Conservation (phyloP, 1,140 invertebrate genomes). For the Trachelipus rathkii region DNA sequence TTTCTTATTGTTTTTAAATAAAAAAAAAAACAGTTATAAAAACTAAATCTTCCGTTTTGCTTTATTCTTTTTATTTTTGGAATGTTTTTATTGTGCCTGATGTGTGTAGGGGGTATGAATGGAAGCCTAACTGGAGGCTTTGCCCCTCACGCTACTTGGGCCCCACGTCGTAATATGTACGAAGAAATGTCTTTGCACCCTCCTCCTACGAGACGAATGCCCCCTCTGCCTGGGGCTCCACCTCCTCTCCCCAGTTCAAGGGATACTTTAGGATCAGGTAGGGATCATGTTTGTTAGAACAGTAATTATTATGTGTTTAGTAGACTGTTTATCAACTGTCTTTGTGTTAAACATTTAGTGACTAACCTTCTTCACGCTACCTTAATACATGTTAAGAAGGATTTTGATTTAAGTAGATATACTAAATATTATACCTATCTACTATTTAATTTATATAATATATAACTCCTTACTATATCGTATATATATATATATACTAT, state of each 20-base stretch:
- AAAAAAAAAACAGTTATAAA: too few species aligned
- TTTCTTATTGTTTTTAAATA: too few species aligned
- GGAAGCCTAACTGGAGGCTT: slow-evolving; percentile 33
- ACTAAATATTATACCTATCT: too few species aligned
- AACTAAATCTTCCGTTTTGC: not conserved
- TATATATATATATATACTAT: too few species aligned
- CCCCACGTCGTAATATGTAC: slow-evolving; percentile 77
- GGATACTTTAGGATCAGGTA: slow-evolving; percentile 54
- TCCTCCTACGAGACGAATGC: slow-evolving; percentile 49
- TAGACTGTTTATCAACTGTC: too few species aligned
- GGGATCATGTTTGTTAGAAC: slow-evolving; percentile 17
- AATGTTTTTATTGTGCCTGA: slow-evolving; percentile 42
- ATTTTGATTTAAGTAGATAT: too few species aligned
- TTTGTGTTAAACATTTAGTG: too few species aligned
- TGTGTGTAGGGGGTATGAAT: slow-evolving; percentile 43
- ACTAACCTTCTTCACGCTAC: too few species aligned
- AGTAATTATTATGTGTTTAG: too few species aligned
- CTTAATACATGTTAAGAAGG: too few species aligned
- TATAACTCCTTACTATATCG: too few species aligned
- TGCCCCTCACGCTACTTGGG: slow-evolving; percentile 69
- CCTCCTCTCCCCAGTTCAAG: slow-evolving; percentile 56
- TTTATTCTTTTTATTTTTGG: not conserved
- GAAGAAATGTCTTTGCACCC: slow-evolving; percentile 68
- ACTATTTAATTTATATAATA: too few species aligned
- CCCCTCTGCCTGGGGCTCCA: slow-evolving; percentile 44